These are phyloP conservation scores for Tholera decimalis DNA, from an alignment of 2,888 invertebrate species.

Conservation along the genomic window DNA sequence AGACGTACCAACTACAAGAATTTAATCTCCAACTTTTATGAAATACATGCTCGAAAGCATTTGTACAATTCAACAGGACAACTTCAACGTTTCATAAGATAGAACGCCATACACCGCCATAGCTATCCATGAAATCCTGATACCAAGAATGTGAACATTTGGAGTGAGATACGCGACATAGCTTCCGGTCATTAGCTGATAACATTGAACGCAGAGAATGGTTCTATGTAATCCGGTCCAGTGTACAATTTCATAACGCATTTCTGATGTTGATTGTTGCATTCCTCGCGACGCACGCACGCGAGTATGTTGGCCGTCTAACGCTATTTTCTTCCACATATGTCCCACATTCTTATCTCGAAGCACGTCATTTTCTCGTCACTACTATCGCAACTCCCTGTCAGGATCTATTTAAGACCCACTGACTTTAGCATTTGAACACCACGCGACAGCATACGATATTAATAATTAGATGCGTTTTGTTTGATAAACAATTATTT, in stretches of 20 bases:
- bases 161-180: conserved; percentile 50
- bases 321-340: conserved; percentile 75
- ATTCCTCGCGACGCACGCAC: conserved; percentile 69
- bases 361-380: conserved; percentile 75
- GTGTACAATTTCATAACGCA: conserved; percentile 71
- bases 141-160: conserved; percentile 27
- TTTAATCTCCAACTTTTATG: too few relatives aligned
- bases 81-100: not conserved
- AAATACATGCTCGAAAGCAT: too few relatives aligned
- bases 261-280: conserved; percentile 75
- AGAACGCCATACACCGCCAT: not conserved
- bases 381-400: conserved; percentile 63
- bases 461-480: conserved; percentile 28
- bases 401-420: conserved; percentile 60
- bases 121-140: conserved; percentile 5
- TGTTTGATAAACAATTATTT: conserved; percentile 20
- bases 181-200: conserved; percentile 65
- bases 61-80: too few relatives aligned
- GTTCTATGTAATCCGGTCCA: conserved; percentile 44
- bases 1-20: not conserved
- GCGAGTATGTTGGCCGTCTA: conserved; percentile 65
- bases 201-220: conserved; percentile 47
- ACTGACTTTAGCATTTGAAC: conserved; percentile 61
- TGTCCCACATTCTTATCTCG: conserved; percentile 85
- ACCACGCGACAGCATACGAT: conserved; percentile 24